Percentiles rank a stretch among this genome's conserved stretches.
These are phyloP conservation scores for Erpetoichthys calabaricus DNA, from an alignment of 2,797 vertebrate genomes.

Conservation along the genomic window DNA sequence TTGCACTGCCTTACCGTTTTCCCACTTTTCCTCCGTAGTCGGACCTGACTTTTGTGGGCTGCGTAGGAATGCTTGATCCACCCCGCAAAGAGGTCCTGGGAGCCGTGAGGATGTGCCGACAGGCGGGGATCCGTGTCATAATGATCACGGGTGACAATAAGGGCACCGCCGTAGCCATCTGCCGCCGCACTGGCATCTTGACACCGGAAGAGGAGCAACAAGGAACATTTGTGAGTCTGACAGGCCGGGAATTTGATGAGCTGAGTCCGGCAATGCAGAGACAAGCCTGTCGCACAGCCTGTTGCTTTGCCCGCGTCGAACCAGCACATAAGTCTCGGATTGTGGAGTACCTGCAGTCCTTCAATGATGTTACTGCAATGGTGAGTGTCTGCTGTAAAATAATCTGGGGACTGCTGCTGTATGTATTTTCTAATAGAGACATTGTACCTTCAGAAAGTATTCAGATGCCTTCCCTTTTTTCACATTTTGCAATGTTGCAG, in stretches of 20 bases:
- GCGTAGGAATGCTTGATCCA: constrained; percentile 61
- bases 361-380: constrained; percentile 61
- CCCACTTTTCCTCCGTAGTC: constrained; percentile 27
- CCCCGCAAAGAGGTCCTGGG: constrained; percentile 55
- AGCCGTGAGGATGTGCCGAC: constrained; percentile 57
- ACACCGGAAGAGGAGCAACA: constrained; percentile 57
- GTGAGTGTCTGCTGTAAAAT: constrained; percentile 23
- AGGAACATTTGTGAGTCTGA: constrained; percentile 38
- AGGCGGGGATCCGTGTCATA: constrained; percentile 60
- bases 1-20: too few relatives aligned
- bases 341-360: constrained; percentile 60
- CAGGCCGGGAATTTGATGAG: constrained; percentile 59
- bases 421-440: not conserved
- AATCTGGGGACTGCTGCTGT: not conserved
- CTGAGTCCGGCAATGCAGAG: constrained; percentile 52
- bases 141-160: constrained; percentile 73
- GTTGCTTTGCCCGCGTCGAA: constrained; percentile 58
- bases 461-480: too few relatives aligned
- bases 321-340: constrained; percentile 63
- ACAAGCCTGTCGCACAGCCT: constrained; percentile 39
- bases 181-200: constrained; percentile 59
- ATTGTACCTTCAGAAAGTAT: too few relatives aligned
- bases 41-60: constrained; percentile 59
- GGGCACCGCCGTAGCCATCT: constrained; percentile 58
- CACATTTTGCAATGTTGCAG: too few relatives aligned